These are phyloP conservation scores for Daptonema setosum DNA, from an alignment of 2,888 invertebrate species.

Conservation along the genomic window DNA sequence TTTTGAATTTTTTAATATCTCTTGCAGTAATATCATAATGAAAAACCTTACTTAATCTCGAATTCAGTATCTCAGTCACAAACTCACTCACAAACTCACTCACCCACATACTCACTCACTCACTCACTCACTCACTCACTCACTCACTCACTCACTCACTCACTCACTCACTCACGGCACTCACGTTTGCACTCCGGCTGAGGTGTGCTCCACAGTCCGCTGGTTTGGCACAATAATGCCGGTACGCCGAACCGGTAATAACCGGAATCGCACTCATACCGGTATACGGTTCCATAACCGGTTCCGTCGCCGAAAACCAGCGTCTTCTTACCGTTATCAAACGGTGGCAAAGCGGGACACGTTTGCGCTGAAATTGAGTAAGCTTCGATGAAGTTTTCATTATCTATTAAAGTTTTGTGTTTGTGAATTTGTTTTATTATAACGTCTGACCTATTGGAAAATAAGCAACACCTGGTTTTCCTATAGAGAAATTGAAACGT, in stretches of 20 bases:
- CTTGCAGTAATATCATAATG: too few species aligned
- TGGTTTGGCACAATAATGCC: constrained; percentile 60
- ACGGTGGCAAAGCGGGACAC: constrained; percentile 21
- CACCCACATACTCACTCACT: too few species aligned
- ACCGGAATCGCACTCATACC: constrained; percentile 22
- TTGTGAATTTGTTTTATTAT: neutral
- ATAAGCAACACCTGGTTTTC: neutral
- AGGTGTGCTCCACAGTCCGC: constrained; percentile 75
- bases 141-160: too few species aligned
- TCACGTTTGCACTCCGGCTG: constrained; percentile 78
- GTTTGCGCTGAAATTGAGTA: constrained; percentile 21
- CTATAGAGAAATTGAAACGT: too few species aligned
- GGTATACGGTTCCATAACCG: constrained; percentile 17
- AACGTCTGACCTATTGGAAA: neutral
- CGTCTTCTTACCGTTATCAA: constrained; percentile 19
- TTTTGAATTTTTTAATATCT: too few species aligned
- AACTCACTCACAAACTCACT: too few species aligned
- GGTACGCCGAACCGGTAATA: constrained; percentile 15
- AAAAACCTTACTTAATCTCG: too few species aligned
- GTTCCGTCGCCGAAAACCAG: constrained; percentile 26
- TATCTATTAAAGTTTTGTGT: neutral
- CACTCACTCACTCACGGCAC: too few species aligned
- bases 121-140: too few species aligned
- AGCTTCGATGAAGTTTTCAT: too few species aligned
- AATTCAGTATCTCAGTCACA: too few species aligned